Percentiles rank a stretch among this genome's conserved stretches.
Conservation (phyloP, 2,888 invertebrate species). For the Phortica magna region DNA sequence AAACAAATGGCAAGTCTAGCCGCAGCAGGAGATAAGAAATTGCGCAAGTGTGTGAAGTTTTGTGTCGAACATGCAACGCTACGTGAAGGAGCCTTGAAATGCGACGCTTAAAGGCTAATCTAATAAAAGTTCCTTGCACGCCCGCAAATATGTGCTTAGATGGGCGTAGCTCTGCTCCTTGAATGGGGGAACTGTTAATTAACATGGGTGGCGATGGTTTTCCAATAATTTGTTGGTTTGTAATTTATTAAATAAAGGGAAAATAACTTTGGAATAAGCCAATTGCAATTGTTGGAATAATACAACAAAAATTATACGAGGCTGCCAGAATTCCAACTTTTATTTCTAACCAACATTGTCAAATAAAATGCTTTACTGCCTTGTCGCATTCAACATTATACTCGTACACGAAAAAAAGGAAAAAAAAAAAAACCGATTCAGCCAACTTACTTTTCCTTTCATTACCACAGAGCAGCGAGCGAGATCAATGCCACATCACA, state of each 20-base stretch:
- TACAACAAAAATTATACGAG: too few species aligned
- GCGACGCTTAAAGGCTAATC: neutral
- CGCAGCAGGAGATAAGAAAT: conserved; percentile 18
- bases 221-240: too few species aligned
- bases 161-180: neutral
- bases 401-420: neutral
- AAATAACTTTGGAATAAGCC: too few species aligned
- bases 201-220: too few species aligned
- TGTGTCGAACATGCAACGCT: neutral
- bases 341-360: too few species aligned
- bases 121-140: neutral
- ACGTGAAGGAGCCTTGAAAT: neutral
- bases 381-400: neutral
- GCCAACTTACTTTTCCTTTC: conserved; percentile 16
- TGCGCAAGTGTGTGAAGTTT: conserved; percentile 19
- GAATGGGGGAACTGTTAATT: neutral
- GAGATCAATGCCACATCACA: conserved; percentile 24
- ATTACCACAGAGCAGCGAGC: conserved; percentile 2
- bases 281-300: too few species aligned
- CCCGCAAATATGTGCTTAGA: neutral
- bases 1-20: conserved; percentile 32
- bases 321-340: too few species aligned
- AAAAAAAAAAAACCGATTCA: neutral
- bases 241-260: too few species aligned
- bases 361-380: too few species aligned